Percentiles rank a stretch among this genome's conserved stretches.
These are phyloP conservation scores for Perodicticus potto DNA, from an alignment of 2,797 vertebrate genomes.

Conservation along the genomic window DNA sequence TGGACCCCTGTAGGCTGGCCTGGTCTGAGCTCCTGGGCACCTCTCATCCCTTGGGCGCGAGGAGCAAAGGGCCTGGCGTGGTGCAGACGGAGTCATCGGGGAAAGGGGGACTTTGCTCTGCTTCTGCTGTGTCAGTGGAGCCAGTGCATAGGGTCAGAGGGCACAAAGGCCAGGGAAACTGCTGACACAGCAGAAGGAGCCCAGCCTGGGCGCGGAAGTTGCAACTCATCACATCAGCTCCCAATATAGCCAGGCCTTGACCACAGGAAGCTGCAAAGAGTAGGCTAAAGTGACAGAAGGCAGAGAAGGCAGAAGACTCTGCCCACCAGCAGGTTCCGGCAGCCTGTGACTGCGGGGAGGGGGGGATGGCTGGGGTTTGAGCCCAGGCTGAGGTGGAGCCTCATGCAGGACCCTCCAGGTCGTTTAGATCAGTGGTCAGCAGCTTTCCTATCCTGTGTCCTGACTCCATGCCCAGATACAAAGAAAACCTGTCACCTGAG, in stretches of 20 bases:
- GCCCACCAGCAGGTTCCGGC: not conserved
- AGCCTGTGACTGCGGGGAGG: not conserved
- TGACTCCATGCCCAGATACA: not conserved
- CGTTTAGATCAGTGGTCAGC: not conserved
- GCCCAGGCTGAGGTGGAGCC: not conserved
- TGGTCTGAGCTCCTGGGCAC: not conserved
- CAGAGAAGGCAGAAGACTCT: not conserved
- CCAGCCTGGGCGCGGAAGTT: not conserved
- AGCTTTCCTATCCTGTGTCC: not conserved
- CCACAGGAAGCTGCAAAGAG: not conserved
- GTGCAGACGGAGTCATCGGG: no score
- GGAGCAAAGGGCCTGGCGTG: not conserved
- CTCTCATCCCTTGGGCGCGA: rapidly evolving
- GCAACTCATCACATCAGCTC: rapidly evolving
- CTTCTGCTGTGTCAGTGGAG: not conserved
- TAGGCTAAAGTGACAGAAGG: not conserved
- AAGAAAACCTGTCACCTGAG: not conserved
- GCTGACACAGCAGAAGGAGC: not conserved
- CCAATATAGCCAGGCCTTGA: not conserved
- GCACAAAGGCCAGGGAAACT: not conserved
- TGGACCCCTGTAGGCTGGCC: not conserved
- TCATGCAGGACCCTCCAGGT: not conserved
- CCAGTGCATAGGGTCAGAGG: not conserved
- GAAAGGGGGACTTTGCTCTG: not conserved
- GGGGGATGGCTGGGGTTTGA: not conserved